phyloP scores from a whole-genome alignment of 2,113 vertebrate species.

The Verasper variegatus region DNA sequence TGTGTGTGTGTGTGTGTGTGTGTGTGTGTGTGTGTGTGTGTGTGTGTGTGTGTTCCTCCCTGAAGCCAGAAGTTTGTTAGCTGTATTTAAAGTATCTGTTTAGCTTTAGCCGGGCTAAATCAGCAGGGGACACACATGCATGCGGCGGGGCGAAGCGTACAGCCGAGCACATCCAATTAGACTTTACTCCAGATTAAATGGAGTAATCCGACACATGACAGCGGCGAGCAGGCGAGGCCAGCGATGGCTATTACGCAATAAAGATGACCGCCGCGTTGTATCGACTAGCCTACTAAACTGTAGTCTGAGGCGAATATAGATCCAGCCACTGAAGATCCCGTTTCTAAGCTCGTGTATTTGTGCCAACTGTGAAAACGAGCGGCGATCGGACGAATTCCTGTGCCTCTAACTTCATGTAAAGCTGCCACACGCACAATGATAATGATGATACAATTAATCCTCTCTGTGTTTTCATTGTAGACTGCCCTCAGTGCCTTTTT shows the following conservation, averaged over 20 bases:
- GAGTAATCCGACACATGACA: slow-evolving; percentile 81
- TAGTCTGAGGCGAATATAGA: slow-evolving; percentile 14
- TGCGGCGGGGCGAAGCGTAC: slow-evolving; percentile 16
- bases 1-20: no score
- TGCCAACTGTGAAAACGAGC: not conserved
- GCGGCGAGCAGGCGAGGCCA: slow-evolving; percentile 62
- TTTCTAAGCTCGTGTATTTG: not conserved
- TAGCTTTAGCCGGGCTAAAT: not conserved
- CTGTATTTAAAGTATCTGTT: slow-evolving; percentile 7
- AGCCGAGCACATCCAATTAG: slow-evolving; percentile 70
- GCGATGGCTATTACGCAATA: slow-evolving; percentile 75
- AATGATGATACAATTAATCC: not conserved
- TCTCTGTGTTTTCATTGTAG: slow-evolving; percentile 76
- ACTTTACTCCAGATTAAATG: slow-evolving; percentile 78
- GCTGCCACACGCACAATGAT: not conserved
- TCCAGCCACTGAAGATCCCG: not conserved
- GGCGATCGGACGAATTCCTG: not conserved
- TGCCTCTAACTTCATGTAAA: not conserved
- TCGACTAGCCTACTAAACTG: slow-evolving; percentile 43
- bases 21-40: not conserved
- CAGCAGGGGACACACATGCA: not conserved
- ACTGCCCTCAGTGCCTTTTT: slow-evolving; percentile 99
- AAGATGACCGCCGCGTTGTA: slow-evolving; percentile 60
- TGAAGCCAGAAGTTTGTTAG: slow-evolving; percentile 35
- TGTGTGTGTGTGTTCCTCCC: not conserved